Conservation (phyloP, 2,888 invertebrate species). For the Linhomoeus sp. region DNA sequence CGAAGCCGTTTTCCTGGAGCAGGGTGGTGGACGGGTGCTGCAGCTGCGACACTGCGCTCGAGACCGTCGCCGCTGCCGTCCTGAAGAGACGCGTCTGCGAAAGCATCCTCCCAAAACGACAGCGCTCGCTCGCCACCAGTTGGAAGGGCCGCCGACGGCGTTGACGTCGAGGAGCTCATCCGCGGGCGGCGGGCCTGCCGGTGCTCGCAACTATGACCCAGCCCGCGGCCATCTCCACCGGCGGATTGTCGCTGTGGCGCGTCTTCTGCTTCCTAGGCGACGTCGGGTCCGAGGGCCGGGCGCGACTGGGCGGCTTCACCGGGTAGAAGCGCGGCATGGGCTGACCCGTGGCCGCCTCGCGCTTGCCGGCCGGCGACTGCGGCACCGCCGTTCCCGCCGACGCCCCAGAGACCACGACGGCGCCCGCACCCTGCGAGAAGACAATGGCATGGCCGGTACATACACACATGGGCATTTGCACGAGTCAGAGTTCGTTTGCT, state of each 20-base stretch:
- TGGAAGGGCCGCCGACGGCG: too few relatives aligned
- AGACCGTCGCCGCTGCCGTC: neutral
- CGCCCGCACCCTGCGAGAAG: neutral
- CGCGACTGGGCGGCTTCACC: conserved; percentile 51
- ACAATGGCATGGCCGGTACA: too few relatives aligned
- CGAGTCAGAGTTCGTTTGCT: too few relatives aligned
- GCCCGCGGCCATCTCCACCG: conserved; percentile 73
- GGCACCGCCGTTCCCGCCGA: conserved; percentile 8
- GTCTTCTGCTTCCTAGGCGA: conserved; percentile 68
- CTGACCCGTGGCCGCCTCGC: conserved; percentile 17
- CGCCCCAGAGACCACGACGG: neutral
- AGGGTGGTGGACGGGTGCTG: conserved; percentile 80
- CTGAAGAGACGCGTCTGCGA: too few relatives aligned
- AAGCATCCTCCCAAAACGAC: too few relatives aligned
- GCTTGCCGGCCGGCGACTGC: conserved; percentile 21
- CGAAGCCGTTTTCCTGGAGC: conserved; percentile 86
- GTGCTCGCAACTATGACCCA: conserved; percentile 60
- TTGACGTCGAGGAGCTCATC: neutral
- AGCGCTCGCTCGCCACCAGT: neutral
- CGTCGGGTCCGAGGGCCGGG: conserved; percentile 33
- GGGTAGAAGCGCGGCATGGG: conserved; percentile 63
- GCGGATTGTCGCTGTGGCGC: conserved; percentile 57
- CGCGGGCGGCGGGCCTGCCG: neutral
- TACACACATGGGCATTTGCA: too few relatives aligned
- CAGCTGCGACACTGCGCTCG: conserved; percentile 23